Evolutionary conservation across 2,797 vertebrate species (phyloP), one percentile per base, ranked within the genome.

Genomic region (Remorina albescens): DNA sequence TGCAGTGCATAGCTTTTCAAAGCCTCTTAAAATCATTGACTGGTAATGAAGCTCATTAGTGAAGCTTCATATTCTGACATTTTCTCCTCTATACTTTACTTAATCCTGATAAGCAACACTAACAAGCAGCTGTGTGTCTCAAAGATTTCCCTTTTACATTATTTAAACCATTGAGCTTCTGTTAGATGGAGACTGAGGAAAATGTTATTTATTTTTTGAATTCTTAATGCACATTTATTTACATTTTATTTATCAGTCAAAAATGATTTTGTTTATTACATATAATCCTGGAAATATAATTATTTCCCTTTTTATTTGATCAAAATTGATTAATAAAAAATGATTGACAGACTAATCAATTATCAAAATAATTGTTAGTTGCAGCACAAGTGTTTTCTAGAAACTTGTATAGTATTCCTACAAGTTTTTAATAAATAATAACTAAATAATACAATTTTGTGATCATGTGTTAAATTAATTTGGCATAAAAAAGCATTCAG

Each of bases 21-120:
- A 92, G 86, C 87, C 90, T 91, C 86, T 90, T 90, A 86, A 89
- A 91, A 88, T 88, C 87, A 88, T 81, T 56, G 80, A 83, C 60
- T 80, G 82, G 80, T 92, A 89, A 92, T 92, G 89, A 92, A 90
- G 87, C 85, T 93, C 90, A 92, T 93, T 90, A 89, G 89, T 80
- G 78, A 68, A 16, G 79, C 73, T 82, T 81, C 47, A 34, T 82
- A 75, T 81, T 88, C 85, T 53, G 74, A 81, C 79, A 46, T 76
- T 86, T 78, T 71, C 63, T 50, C 65, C 80, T 84, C 83, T 60
- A 68, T 75, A 81, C 84, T 71, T 87, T 79, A 83, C 71, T 84
- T 73, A 78, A 64, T 73, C 76, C 67, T 59, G 76, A 87, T 73
- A 78, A 83, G 79, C 79, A 81, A 80, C 83, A 77, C 81, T 88